Conservation (phyloP, 2,888 invertebrate species). For the Pterobdella sp. region DNA sequence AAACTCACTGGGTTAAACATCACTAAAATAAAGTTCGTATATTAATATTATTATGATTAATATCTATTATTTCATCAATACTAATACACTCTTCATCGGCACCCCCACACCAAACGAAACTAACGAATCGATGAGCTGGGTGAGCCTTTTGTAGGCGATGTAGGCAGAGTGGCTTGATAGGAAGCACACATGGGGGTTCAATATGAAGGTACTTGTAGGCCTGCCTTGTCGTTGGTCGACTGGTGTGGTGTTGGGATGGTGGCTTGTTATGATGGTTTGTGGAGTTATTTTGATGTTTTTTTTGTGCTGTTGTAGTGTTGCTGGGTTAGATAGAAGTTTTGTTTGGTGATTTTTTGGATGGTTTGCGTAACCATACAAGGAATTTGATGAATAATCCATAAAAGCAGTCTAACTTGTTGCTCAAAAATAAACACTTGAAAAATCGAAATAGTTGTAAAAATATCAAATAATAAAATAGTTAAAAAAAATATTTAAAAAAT, state of each 20-base stretch:
- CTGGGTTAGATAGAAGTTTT: neutral
- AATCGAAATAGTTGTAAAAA: neutral
- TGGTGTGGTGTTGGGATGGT: neutral
- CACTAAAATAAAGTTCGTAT: too few species aligned
- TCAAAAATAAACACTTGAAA: neutral
- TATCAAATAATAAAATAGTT: neutral
- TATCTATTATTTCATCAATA: neutral
- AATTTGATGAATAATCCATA: too few species aligned
- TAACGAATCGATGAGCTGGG: slow-evolving; percentile 93
- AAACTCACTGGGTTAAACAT: too few species aligned
- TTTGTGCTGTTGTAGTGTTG: neutral
- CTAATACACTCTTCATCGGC: neutral
- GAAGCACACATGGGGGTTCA: slow-evolving; percentile 96
- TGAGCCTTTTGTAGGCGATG: slow-evolving; percentile 93
- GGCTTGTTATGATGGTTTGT: neutral
- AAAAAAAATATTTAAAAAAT: neutral
- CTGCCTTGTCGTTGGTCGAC: slow-evolving; percentile 72
- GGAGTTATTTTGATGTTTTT: neutral
- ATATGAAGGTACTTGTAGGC: slow-evolving; percentile 86
- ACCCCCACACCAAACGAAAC: slow-evolving; percentile 43
- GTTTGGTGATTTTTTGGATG: neutral
- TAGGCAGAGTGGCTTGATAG: slow-evolving; percentile 97
- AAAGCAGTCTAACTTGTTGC: too few species aligned
- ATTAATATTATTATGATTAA: too few species aligned
- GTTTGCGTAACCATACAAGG: too few species aligned